Percentiles rank a stretch among this genome's conserved stretches.
These are phyloP conservation scores for Salvelinus alpinus DNA, from an alignment of 2,113 vertebrate species.

Conservation along the genomic window DNA sequence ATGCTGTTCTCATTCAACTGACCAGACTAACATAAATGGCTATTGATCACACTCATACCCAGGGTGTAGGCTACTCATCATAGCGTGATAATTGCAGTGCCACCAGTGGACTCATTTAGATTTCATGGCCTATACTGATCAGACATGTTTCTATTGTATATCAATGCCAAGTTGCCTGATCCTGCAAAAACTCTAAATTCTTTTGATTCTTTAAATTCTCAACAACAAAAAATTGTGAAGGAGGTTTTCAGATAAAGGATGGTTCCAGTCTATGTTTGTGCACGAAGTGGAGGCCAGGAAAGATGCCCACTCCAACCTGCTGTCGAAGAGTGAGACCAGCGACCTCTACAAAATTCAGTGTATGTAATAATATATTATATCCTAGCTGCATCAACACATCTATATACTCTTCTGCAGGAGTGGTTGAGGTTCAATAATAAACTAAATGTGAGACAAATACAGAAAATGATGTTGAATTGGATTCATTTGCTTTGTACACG, in stretches of 20 bases:
- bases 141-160: too few relatives aligned
- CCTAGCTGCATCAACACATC: too few relatives aligned
- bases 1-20: too few relatives aligned
- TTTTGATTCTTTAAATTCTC: conserved; percentile 9
- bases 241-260: conserved; percentile 86
- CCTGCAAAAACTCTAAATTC: too few relatives aligned
- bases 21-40: too few relatives aligned
- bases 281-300: conserved; percentile 92
- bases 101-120: too few relatives aligned
- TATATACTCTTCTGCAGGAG: too few relatives aligned
- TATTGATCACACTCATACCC: too few relatives aligned
- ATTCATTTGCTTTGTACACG: neutral
- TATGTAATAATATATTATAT: conserved; percentile 43
- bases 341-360: conserved; percentile 96
- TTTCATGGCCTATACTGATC: too few relatives aligned
- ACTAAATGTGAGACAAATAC: neutral
- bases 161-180: too few relatives aligned
- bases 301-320: conserved; percentile 94
- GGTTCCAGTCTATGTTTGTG: conserved; percentile 91
- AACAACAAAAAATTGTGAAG: conserved; percentile 51
- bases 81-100: too few relatives aligned
- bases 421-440: conserved; percentile 1
- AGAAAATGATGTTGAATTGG: conserved; percentile 26
- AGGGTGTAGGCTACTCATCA: too few relatives aligned
- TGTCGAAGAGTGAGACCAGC: conserved; percentile 95